Conservation (phyloP, 2,797 vertebrate species). For the Anabas testudineus region DNA sequence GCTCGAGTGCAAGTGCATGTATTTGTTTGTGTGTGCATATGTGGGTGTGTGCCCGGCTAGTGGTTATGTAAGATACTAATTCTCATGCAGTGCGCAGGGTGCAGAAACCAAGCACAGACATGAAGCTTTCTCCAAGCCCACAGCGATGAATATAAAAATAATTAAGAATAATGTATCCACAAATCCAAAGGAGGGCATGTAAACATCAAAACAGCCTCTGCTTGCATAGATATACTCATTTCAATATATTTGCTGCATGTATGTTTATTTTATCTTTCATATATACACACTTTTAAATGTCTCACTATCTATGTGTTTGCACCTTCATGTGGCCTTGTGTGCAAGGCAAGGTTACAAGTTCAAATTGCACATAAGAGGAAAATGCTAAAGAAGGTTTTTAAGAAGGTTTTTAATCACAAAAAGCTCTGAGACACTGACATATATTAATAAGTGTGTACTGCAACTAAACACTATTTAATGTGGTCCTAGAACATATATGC, state of each 20-base stretch:
- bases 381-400: neutral
- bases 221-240: slow-evolving; percentile 22
- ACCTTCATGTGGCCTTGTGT: neutral
- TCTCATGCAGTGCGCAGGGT: slow-evolving; percentile 74
- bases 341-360: slow-evolving; percentile 13
- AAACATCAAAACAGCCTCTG: slow-evolving; percentile 67
- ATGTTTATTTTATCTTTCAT: slow-evolving; percentile 27
- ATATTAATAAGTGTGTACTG: slow-evolving; percentile 46
- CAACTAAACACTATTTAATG: slow-evolving; percentile 40
- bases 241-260: slow-evolving; percentile 11
- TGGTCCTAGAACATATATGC: slow-evolving; percentile 27
- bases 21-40: slow-evolving; percentile 26
- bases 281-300: slow-evolving; percentile 3
- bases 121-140: slow-evolving; percentile 61
- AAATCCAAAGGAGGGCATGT: slow-evolving; percentile 49
- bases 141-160: slow-evolving; percentile 73
- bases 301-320: neutral
- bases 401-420: slow-evolving; percentile 9
- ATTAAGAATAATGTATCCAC: slow-evolving; percentile 61
- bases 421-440: slow-evolving; percentile 32
- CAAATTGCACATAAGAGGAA: slow-evolving; percentile 29
- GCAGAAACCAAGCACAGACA: slow-evolving; percentile 70
- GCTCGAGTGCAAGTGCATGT: neutral
- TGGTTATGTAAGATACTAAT: slow-evolving; percentile 77
- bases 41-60: slow-evolving; percentile 66